phyloP scores from a whole-genome alignment of 1,140 invertebrate genomes.

The Manduca sexta region DNA sequence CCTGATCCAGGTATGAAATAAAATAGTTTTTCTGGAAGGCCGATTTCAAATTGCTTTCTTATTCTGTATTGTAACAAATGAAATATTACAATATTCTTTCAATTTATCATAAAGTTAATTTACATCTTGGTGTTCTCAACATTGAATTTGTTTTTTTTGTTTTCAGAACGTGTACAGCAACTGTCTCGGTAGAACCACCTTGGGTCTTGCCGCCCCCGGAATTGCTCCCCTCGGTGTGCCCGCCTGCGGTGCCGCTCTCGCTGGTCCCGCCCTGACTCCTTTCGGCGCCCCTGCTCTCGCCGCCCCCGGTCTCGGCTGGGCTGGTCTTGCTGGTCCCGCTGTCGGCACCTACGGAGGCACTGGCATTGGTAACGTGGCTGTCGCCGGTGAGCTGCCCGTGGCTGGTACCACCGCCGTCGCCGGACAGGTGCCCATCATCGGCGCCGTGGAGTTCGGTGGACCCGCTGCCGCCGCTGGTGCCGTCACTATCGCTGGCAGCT shows the following conservation, averaged over 20 bases:
- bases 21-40: too few species aligned
- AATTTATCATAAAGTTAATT: too few species aligned
- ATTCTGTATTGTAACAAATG: not conserved
- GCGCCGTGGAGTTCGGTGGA: constrained; percentile 3
- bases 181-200: not conserved
- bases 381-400: too few species aligned
- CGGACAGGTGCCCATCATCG: constrained; percentile 1
- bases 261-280: too few species aligned
- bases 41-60: too few species aligned
- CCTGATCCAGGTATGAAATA: constrained; percentile 2
- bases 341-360: too few species aligned
- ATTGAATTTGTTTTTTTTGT: not conserved
- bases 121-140: too few species aligned
- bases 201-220: not conserved
- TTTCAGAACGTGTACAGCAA: constrained; percentile 3
- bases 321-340: too few species aligned
- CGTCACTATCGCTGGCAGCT: not conserved
- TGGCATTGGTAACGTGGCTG: not conserved
- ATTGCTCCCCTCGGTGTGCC: not conserved
- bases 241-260: not conserved
- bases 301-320: not conserved
- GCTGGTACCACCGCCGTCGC: not conserved
- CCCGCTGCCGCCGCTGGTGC: not conserved
- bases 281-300: not conserved
- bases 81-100: too few species aligned